Evolutionary conservation across 2,797 vertebrate genomes (phyloP), one percentile per base, ranked within the genome.

Genomic region (Hypotaenidia philippensis): DNA sequence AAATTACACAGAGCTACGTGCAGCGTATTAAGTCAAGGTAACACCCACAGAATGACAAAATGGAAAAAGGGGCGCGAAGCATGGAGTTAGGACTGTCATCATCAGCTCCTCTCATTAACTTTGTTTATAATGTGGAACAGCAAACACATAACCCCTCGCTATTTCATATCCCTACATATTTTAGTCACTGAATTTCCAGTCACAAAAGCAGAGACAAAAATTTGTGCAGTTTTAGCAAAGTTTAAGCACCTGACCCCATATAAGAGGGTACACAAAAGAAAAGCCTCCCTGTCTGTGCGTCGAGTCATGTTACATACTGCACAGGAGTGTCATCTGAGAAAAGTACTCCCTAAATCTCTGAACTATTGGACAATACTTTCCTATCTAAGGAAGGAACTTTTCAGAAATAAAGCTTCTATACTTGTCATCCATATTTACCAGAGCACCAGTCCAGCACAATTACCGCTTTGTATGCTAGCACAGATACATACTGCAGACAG

Each of bases 11-110:
- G 64, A 80, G 70, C 56, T 81, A 84, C 9, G 11, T 21, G 79
- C 17, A 40, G 38, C 11, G 36, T 59, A 8, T 31, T 81, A 70
- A 79, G 72, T 44, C 63, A 64, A 72, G 87, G 88, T 66, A 90
- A 92, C 85, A n/a, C 89, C 94, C 78, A 66, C 27, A 26, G 10
- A 60, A 68, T 95, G 90, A 93, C 75, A 80, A 64, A 74, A 66
- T 72, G 95, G 92, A 84, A 92, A 89, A 93, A 47, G 57, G 53
- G 75, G 71, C 84, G 56, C 0, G 4, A 68, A 71, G 59, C 75
- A 78, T 15, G 19, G 60, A 65, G 71, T 79, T 36, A 72, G 71
- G 70, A 53, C 83, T 61, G 38, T 56, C 90, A 91, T 88, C 87
- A 89, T 76, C 81, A 71, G 45, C 80, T 92, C 61, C 78, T 90